These are phyloP conservation scores for Porites lobata DNA, from an alignment of 92 coral and sea anemone genomes.

Conservation along the genomic window DNA sequence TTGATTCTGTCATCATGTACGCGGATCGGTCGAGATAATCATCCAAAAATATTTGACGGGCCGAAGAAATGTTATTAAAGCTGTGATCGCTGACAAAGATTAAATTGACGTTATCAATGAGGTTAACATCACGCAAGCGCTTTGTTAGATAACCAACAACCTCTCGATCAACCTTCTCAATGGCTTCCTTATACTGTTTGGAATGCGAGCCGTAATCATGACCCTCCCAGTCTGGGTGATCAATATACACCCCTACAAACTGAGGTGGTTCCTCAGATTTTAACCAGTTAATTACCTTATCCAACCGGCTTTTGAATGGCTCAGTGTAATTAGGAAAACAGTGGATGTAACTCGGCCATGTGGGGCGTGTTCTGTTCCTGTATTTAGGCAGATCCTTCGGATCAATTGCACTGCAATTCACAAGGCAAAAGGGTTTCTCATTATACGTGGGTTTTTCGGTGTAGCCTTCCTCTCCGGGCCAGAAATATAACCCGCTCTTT, in stretches of 20 bases:
- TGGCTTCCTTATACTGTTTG: slow-evolving; percentile 45
- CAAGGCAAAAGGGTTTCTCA: slow-evolving; percentile 36
- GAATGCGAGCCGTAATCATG: slow-evolving; percentile 65
- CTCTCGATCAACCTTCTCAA: slow-evolving; percentile 67
- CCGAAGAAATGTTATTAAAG: slow-evolving; percentile 51
- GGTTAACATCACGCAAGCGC: slow-evolving; percentile 48
- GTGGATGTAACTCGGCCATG: slow-evolving; percentile 46
- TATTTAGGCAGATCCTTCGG: slow-evolving; percentile 49
- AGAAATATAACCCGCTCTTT: slow-evolving; percentile 49
- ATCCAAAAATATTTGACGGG: slow-evolving; percentile 45
- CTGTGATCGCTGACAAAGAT: slow-evolving; percentile 86
- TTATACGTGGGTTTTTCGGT: slow-evolving; percentile 35
- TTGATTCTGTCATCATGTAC: slow-evolving; percentile 35
- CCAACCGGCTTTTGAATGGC: slow-evolving; percentile 57
- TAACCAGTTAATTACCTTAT: slow-evolving; percentile 63
- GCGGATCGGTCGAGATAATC: slow-evolving; percentile 50
- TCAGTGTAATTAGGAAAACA: slow-evolving; percentile 64
- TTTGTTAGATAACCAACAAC: slow-evolving; percentile 70
- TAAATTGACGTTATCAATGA: slow-evolving; percentile 75
- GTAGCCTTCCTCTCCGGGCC: slow-evolving; percentile 61
- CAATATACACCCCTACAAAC: slow-evolving; percentile 70
- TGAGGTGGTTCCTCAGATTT: slow-evolving; percentile 70
- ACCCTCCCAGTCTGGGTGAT: slow-evolving; percentile 81
- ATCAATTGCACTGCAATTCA: slow-evolving; percentile 65
- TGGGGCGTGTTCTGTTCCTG: slow-evolving; percentile 20